A percentile compares a stretch with the other conserved stretches of the same genome.
These are phyloP conservation scores for Lemur catta DNA, from an alignment of 2,797 vertebrate genomes.

Conservation along the genomic window DNA sequence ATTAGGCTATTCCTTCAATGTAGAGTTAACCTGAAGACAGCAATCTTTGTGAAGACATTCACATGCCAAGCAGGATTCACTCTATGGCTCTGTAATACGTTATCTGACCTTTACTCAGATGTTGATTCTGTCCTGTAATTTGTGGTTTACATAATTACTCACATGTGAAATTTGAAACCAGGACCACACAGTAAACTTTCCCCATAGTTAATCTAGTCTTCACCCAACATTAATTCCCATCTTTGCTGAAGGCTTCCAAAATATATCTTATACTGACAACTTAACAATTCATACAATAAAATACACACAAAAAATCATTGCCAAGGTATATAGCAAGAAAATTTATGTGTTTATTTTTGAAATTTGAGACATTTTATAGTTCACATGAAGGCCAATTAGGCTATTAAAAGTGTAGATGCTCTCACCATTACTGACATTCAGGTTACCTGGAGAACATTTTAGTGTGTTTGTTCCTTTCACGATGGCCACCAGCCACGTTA, in stretches of 20 bases:
- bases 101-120: neutral
- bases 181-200: neutral
- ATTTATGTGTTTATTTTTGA: neutral
- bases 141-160: neutral
- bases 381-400: neutral
- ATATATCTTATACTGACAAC: neutral
- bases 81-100: neutral
- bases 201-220: neutral
- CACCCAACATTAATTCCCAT: neutral
- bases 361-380: neutral
- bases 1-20: neutral
- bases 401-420: neutral
- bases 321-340: neutral
- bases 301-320: neutral
- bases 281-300: neutral
- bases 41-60: neutral
- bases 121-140: neutral
- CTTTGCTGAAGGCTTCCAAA: neutral
- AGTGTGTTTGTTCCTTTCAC: neutral
- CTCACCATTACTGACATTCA: neutral
- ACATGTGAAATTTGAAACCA: neutral
- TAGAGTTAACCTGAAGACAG: neutral
- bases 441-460: neutral
- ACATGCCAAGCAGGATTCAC: neutral
- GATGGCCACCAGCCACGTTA: neutral